Conservation (phyloP, 2,113 vertebrate species). For the Seriola quinqueradiata region DNA sequence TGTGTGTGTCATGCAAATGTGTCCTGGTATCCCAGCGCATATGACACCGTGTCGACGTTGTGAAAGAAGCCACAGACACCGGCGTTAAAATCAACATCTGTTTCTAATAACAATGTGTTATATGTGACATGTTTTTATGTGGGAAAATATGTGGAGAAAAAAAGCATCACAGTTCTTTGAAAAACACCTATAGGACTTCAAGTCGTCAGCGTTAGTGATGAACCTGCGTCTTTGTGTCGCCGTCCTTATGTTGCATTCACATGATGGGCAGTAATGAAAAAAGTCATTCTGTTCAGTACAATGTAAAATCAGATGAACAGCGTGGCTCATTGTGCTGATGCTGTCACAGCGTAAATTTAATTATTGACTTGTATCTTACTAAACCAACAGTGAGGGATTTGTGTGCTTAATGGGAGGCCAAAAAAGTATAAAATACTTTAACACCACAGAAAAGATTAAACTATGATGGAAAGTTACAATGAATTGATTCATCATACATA, state of each 20-base stretch:
- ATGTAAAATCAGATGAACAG: conserved; percentile 58
- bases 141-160: conserved; percentile 49
- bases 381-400: conserved; percentile 27
- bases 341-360: conserved; percentile 29
- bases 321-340: conserved; percentile 50
- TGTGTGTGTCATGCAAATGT: conserved; percentile 80
- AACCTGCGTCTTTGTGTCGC: conserved; percentile 74
- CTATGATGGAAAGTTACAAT: neutral
- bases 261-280: conserved; percentile 74
- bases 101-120: conserved; percentile 84
- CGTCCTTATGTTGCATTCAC: conserved; percentile 68
- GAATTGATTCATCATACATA: neutral
- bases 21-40: conserved; percentile 71
- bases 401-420: neutral
- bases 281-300: conserved; percentile 56
- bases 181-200: conserved; percentile 75
- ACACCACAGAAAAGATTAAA: neutral
- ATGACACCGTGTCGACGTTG: conserved; percentile 77
- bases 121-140: conserved; percentile 77
- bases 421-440: neutral
- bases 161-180: conserved; percentile 62
- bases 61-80: conserved; percentile 74
- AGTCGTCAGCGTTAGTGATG: conserved; percentile 71
- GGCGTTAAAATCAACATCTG: conserved; percentile 82
- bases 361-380: conserved; percentile 13